These are phyloP conservation scores for Allolobophora icterica DNA, from an alignment of 2,888 invertebrate genomes.

Conservation along the genomic window DNA sequence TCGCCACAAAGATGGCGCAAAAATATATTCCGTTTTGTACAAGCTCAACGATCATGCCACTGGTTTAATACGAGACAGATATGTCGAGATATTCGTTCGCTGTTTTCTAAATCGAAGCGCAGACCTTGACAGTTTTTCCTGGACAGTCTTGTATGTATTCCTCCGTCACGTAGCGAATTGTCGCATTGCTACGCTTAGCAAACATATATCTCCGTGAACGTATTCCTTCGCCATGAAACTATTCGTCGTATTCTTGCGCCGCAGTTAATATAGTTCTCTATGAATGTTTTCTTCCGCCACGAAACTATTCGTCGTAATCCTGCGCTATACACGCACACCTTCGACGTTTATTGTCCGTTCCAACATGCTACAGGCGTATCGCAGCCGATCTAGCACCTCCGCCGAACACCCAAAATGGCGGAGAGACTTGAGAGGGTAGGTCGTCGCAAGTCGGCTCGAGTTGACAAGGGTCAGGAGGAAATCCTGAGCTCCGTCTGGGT, in stretches of 20 bases:
- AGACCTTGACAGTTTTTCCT: neutral
- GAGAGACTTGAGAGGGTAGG: constrained; percentile 68
- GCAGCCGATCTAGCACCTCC: constrained; percentile 67
- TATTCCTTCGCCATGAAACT: no score
- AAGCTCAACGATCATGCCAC: neutral
- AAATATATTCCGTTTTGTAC: neutral
- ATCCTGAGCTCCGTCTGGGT: constrained; percentile 61
- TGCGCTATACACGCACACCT: constrained; percentile 54
- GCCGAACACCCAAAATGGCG: constrained; percentile 65
- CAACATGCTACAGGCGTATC: constrained; percentile 68
- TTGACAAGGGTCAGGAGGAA: constrained; percentile 71
- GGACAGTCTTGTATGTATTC: neutral
- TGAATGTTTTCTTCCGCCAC: neutral
- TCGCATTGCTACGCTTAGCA: neutral
- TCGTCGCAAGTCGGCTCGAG: constrained; percentile 67
- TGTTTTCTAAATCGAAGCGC: no score
- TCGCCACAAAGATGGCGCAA: neutral
- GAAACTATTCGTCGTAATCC: neutral
- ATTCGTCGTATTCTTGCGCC: no score
- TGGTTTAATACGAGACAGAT: neutral
- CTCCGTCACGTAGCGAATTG: neutral
- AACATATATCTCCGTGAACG: no score
- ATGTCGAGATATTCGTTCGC: neutral
- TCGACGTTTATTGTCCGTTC: constrained; percentile 70
- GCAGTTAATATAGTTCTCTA: no score